Base-by-base conservation (phyloP, 1,140 invertebrate genomes). In the Drosophila erecta region DNA sequence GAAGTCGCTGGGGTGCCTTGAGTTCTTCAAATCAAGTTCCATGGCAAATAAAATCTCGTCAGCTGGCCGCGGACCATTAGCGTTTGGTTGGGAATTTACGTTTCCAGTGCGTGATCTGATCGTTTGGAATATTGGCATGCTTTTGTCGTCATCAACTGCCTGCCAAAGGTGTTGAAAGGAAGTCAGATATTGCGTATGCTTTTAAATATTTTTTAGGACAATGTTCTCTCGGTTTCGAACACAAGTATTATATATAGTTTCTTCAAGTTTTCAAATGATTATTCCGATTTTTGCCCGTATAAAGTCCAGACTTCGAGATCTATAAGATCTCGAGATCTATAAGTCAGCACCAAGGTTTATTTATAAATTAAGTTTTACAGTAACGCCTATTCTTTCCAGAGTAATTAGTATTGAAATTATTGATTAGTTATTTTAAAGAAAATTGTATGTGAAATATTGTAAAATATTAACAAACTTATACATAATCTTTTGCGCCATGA, bases 21-120 rank as follows among this genome's bases (percentile, higher is more conserved):
- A 76, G 74, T 30, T 56, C 84, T 75, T 83, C 84, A 87, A 75
- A 81, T 65, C 57, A 76, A 61, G 64, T 57, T 44, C 46, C 50
- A 62, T 43, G 35, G 46, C 40, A 62, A 61, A 76, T 62, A 57
- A 76, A 84, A 84, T 87, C 79, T 89, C 76, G 72, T 53, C 84
- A 84, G 71, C 56, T 78, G 81, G 71, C 81, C 56, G 61, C 71
- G 56, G 40, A 24, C 66, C 84, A 79, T 87, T 91, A 86, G 76
- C 80, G 81, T 70, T 76, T 76, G 60, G 66, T 47, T 43, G 46
- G 51, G 61, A 77, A 84, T 89, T 85, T 90, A 84, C 85, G 80
- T 57, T 53, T n/a, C 30, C 24, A 57, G 80, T 73, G 64, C 83
- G 83, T 86, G 83, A 43, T 53, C 40, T 53, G 50, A 67, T 70